Percentiles rank a stretch among this genome's conserved stretches.
These are phyloP conservation scores for Poeciliopsis paucimaculata DNA, from an alignment of 2,797 vertebrate species.

Conservation along the genomic window DNA sequence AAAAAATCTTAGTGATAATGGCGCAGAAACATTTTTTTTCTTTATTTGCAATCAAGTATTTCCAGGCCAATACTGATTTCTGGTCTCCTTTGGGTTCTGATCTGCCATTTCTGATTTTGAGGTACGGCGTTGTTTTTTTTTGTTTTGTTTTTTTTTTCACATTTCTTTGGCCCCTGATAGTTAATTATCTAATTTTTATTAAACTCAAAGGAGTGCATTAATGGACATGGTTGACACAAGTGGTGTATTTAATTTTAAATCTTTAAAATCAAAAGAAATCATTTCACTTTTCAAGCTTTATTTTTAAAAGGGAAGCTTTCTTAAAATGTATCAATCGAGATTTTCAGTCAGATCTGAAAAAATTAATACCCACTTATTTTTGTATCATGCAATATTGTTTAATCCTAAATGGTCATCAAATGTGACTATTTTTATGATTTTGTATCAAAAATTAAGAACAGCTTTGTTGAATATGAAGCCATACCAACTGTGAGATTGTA, in stretches of 20 bases:
- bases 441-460: not conserved
- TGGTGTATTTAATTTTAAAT: not conserved
- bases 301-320: not conserved
- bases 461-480: not conserved
- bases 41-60: not conserved
- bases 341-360: not conserved
- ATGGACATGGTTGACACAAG: too few species aligned
- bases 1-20: not conserved
- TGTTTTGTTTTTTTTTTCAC: not conserved
- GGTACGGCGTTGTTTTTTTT: not conserved
- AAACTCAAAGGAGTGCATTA: not conserved
- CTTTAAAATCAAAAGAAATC: not conserved
- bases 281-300: not conserved
- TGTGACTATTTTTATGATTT: not conserved
- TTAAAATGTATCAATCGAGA: not conserved
- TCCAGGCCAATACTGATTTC: not conserved
- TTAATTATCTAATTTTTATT: not conserved
- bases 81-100: constrained; percentile 1
- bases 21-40: not conserved
- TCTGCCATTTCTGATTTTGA: not conserved
- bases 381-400: not conserved
- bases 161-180: not conserved
- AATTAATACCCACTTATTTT: too few species aligned
- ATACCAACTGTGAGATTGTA: too few species aligned
- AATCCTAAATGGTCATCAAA: not conserved